phyloP scores from a whole-genome alignment of 1,140 invertebrate species.

The Tribolium madens region DNA sequence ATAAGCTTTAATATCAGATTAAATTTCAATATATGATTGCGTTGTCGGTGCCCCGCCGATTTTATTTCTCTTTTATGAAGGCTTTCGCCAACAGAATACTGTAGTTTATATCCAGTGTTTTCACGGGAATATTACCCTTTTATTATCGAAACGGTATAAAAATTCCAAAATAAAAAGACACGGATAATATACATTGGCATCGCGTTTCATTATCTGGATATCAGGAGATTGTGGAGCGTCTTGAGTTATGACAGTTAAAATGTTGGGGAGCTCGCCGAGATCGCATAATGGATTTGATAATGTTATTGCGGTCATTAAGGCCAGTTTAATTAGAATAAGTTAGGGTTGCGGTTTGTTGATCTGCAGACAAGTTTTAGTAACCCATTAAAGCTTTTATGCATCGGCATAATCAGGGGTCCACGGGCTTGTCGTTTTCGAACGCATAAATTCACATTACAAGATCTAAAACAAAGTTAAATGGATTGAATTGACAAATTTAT shows the following conservation, averaged over 20 bases:
- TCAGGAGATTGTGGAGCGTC: conserved; percentile 31
- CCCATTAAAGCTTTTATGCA: conserved; percentile 54
- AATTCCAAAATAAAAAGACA: conserved; percentile 29
- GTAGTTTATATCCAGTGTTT: conserved; percentile 30
- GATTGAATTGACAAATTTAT: conserved; percentile 45
- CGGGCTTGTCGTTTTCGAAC: conserved; percentile 40
- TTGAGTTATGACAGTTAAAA: conserved; percentile 41
- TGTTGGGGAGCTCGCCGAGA: conserved; percentile 23
- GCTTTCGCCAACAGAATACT: conserved; percentile 23
- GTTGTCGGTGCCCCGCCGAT: conserved; percentile 15
- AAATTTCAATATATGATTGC: conserved; percentile 48
- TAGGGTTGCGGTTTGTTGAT: conserved; percentile 54
- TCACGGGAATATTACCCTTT: conserved; percentile 35
- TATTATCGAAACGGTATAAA: conserved; percentile 30
- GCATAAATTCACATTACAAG: conserved; percentile 42
- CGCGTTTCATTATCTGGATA: conserved; percentile 37
- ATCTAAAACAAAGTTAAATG: conserved; percentile 42
- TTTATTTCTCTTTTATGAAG: conserved; percentile 35
- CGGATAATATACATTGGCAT: conserved; percentile 13
- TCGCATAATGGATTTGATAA: conserved; percentile 56
- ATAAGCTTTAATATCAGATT: conserved; percentile 40
- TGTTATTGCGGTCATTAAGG: conserved; percentile 56
- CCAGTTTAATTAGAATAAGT: conserved; percentile 54
- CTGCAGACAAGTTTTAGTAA: conserved; percentile 54
- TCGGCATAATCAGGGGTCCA: conserved; percentile 41